These are phyloP conservation scores for Drosophila mulleri DNA, from an alignment of 2,888 invertebrate genomes.

Conservation along the genomic window DNA sequence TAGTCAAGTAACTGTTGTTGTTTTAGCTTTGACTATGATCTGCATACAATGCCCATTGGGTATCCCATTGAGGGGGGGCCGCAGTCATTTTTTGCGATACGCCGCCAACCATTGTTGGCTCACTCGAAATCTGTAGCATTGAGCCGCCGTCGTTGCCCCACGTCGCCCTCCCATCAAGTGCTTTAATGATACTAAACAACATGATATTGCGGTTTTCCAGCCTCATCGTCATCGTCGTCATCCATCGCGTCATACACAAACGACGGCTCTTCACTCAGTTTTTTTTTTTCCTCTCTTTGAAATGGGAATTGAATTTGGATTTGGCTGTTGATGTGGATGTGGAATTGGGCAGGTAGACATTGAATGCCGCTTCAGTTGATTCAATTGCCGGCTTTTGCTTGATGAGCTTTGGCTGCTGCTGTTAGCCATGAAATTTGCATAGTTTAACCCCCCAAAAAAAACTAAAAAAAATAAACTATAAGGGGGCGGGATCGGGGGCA, in stretches of 20 bases:
- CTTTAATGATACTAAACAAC: constrained; percentile 71
- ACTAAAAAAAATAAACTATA: too few species aligned
- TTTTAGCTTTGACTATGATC: constrained; percentile 42
- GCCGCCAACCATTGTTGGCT: constrained; percentile 55
- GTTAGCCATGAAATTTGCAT: constrained; percentile 78
- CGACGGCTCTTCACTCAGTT: constrained; percentile 28
- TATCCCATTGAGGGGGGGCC: constrained; percentile 18
- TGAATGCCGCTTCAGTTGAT: constrained; percentile 59
- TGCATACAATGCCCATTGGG: constrained; percentile 72
- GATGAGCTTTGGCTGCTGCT: constrained; percentile 48
- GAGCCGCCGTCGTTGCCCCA: constrained; percentile 10
- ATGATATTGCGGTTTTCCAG: constrained; percentile 68
- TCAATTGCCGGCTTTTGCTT: constrained; percentile 62
- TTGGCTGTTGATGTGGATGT: constrained; percentile 4
- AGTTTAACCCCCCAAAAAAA: constrained; percentile 29
- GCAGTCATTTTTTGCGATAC: constrained; percentile 35
- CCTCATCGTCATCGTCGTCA: constrained; percentile 32
- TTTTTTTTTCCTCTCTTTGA: constrained; percentile 19
- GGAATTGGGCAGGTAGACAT: constrained; percentile 69
- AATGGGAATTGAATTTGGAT: constrained; percentile 49
- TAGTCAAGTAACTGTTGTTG: constrained; percentile 44
- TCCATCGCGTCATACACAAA: constrained; percentile 32
- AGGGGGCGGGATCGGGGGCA: background rate
- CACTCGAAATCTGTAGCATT: constrained; percentile 66
- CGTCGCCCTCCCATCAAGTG: constrained; percentile 8